phyloP scores from a whole-genome alignment of 1,140 invertebrate species.

The Neodiprion pinetum region DNA sequence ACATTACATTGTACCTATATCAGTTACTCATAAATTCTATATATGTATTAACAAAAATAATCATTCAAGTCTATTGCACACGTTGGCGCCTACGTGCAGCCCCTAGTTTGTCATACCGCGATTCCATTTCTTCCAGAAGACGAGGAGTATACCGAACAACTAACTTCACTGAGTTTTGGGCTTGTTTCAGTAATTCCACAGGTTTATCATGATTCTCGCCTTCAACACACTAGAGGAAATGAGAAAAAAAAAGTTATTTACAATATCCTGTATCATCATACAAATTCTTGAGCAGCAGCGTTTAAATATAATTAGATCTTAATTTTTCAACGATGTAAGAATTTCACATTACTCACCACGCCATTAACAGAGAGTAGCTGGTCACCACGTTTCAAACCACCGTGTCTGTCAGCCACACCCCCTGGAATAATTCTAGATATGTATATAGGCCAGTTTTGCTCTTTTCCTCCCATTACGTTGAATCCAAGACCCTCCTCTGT shows the following conservation, averaged over 20 bases:
- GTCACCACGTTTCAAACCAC: constrained; percentile 96
- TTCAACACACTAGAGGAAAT: constrained; percentile 86
- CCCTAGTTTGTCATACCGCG: constrained; percentile 94
- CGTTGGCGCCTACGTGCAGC: constrained; percentile 79
- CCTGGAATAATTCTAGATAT: constrained; percentile 99
- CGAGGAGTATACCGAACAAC: constrained; percentile 98
- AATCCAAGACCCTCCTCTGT: constrained; percentile 99
- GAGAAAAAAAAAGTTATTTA: constrained; percentile 4
- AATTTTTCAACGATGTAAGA: constrained; percentile 21
- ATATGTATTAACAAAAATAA: no score
- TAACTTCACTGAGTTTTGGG: constrained; percentile 95
- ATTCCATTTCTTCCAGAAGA: constrained; percentile 99
- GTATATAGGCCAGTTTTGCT: constrained; percentile 99
- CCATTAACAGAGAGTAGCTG: constrained; percentile 98
- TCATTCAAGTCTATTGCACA: constrained; percentile 61
- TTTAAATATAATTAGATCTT: neutral
- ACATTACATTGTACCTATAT: no score
- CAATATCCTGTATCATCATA: constrained; percentile 10
- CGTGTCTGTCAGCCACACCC: constrained; percentile 96
- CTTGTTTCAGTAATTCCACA: constrained; percentile 97
- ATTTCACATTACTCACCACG: constrained; percentile 71
- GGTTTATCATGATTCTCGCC: constrained; percentile 99
- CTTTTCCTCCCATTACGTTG: constrained; percentile 99
- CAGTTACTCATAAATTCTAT: no score
- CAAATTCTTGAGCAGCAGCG: neutral